Evolutionary conservation across 2,888 invertebrate species (phyloP).

Genomic region (Tillus elongatus): DNA sequence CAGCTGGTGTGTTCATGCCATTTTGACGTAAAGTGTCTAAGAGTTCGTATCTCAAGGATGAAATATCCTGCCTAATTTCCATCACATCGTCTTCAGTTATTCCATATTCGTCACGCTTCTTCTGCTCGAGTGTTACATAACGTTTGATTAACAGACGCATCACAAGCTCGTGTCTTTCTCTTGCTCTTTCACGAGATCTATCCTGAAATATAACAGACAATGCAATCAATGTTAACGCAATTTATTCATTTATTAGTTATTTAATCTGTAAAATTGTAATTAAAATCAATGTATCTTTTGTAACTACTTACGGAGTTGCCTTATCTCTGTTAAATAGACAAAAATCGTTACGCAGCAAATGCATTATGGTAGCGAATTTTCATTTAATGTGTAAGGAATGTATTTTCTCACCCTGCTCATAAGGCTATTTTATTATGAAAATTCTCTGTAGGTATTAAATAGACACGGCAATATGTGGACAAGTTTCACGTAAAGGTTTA

Average conservation of each 20-base stretch:
- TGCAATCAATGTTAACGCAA: no score
- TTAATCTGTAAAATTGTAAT: background rate
- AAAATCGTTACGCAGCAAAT: no score
- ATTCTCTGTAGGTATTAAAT: no score
- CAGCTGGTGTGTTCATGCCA: conserved; percentile 73
- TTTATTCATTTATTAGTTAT: conserved; percentile 3
- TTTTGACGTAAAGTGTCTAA: conserved; percentile 85
- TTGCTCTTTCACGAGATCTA: conserved; percentile 63
- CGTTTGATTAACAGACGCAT: conserved; percentile 82
- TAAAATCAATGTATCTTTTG: conserved; percentile 5
- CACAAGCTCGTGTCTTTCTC: conserved; percentile 68
- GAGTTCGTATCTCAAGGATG: conserved; percentile 85
- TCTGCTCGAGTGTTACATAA: conserved; percentile 72
- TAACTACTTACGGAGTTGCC: no score
- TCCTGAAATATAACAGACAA: conserved; percentile 44
- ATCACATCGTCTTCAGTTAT: conserved; percentile 97
- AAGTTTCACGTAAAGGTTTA: no score
- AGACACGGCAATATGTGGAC: no score
- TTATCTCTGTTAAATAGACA: no score
- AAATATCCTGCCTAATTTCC: conserved; percentile 95
- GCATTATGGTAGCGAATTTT: no score
- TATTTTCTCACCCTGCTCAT: no score
- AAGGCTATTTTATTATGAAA: no score
- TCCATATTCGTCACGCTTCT: conserved; percentile 81
- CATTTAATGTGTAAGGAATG: no score